Base-by-base conservation (phyloP, 2,888 invertebrate species). In the Acleris sparsana region DNA sequence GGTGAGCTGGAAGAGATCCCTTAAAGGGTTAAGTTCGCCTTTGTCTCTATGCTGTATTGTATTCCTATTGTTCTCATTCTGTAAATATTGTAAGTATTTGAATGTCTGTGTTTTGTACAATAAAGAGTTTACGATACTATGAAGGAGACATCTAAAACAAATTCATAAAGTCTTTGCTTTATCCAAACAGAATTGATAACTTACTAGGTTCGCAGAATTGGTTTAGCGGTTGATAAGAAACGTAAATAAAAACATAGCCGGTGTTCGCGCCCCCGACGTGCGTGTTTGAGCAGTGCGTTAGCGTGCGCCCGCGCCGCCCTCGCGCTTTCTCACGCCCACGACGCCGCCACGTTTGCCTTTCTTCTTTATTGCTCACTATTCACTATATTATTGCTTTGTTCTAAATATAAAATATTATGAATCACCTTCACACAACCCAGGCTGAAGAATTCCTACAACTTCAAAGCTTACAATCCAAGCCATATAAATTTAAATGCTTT, bases 311-410 rank as follows among this genome's bases (percentile, higher is more conserved):
- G 74, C 81, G 75, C 81, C 84, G 83, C 84, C 83, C 80, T 80
- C 84, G 77, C 78, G 72, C 80, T 83, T 88, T 89, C 90, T 81
- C 90, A 89, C 91, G 89, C 89, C 89, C 88, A 89, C 86, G 72
- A 69, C 67, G 62, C 69, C 67, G 69, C 71, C 71, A 33, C 73
- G 72, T 78, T 76, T 77, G 79, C 83, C 88, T 86, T 85, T 84
- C 84, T 80, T 83, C 83, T 85, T 83, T 82, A 84, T 80, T 82
- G 79, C 82, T 79, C 74, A 80, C 75, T 77, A 77, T 75, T 71
- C 78, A 71, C 71, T 75, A 61, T 61, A 65, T 55, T 64, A 64
- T 65, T 56, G 60, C 78, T 73, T 76, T 73, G 70, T 73, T 73
- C 73, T 69, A 69, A 70, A 71, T 71, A 63, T 68, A 64, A 53